Evolutionary conservation across 2,113 vertebrate genomes (phyloP).

Genomic region (Todiramphus saurophagus): DNA sequence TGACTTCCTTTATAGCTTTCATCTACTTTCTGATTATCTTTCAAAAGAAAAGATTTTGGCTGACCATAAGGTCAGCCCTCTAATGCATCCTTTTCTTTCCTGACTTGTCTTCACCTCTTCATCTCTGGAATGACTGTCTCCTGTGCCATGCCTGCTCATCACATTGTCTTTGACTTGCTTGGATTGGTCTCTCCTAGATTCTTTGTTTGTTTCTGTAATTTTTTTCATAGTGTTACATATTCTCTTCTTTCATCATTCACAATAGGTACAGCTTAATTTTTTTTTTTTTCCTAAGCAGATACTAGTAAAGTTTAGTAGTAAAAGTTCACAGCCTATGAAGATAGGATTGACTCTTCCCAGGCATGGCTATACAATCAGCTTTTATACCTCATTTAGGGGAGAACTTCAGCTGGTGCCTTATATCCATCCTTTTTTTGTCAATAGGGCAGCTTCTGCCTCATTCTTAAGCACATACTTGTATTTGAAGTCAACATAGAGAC

Average conservation of each 20-base stretch:
- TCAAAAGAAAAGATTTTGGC: not conserved
- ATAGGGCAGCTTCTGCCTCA: not conserved
- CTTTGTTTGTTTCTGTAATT: not conserved
- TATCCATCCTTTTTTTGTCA: rapidly evolving
- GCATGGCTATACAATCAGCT: not conserved
- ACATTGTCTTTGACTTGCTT: not conserved
- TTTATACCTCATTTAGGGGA: not conserved
- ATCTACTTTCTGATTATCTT: not conserved
- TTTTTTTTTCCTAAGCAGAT: not conserved
- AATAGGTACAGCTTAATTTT: not conserved
- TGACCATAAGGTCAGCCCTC: not conserved
- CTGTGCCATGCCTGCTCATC: not conserved
- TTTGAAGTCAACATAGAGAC: not conserved
- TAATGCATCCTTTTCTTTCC: not conserved
- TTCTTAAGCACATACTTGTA: not conserved
- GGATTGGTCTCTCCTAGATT: not conserved
- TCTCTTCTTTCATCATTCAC: not conserved
- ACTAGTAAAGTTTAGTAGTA: not conserved
- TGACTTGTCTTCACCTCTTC: not conserved
- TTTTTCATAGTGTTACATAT: not conserved
- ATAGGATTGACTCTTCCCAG: not conserved
- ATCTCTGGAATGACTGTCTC: not conserved
- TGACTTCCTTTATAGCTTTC: not conserved
- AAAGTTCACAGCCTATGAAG: not conserved
- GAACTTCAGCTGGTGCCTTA: not conserved